These are phyloP conservation scores for Caenorhabditis sulstoni DNA, from an alignment of 2,888 invertebrate species.

Conservation along the genomic window DNA sequence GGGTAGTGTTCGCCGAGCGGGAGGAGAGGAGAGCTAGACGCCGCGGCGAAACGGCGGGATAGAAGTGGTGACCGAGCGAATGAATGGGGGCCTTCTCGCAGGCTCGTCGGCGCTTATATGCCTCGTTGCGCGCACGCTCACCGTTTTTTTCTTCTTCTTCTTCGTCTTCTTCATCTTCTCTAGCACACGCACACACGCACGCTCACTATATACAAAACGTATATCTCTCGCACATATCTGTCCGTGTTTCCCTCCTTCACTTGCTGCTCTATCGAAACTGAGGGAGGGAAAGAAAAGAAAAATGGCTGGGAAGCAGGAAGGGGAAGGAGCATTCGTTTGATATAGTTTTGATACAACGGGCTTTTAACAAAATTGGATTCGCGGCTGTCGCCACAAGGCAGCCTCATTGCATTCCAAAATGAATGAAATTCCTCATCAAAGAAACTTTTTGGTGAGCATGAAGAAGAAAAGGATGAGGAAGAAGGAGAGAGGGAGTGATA, in stretches of 20 bases:
- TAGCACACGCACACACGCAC: constrained; percentile 1
- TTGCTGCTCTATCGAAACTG: not conserved
- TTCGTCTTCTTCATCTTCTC: not conserved
- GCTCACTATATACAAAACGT: constrained; percentile 7
- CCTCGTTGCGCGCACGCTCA: constrained; percentile 42
- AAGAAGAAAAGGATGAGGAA: too few species aligned
- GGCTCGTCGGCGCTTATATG: constrained; percentile 42
- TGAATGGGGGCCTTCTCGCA: constrained; percentile 37
- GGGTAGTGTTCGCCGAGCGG: constrained; percentile 21
- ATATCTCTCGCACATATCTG: not conserved
- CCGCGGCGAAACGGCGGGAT: constrained; percentile 17
- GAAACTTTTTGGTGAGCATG: too few species aligned
- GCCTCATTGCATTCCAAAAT: not conserved
- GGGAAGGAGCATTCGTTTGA: not conserved
- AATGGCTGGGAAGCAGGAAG: not conserved
- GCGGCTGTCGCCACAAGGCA: not conserved
- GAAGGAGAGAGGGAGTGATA: too few species aligned
- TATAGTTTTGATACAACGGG: not conserved
- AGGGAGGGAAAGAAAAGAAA: not conserved
- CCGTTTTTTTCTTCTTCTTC: constrained; percentile 15
- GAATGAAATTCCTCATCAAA: too few species aligned
- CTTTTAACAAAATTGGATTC: constrained; percentile 8
- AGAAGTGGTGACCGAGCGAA: constrained; percentile 45
- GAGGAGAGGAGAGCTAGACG: constrained; percentile 15
- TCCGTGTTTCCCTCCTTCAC: not conserved